These are phyloP conservation scores for Drosophila longiperda DNA, from an alignment of 2,888 invertebrate species.

Conservation along the genomic window DNA sequence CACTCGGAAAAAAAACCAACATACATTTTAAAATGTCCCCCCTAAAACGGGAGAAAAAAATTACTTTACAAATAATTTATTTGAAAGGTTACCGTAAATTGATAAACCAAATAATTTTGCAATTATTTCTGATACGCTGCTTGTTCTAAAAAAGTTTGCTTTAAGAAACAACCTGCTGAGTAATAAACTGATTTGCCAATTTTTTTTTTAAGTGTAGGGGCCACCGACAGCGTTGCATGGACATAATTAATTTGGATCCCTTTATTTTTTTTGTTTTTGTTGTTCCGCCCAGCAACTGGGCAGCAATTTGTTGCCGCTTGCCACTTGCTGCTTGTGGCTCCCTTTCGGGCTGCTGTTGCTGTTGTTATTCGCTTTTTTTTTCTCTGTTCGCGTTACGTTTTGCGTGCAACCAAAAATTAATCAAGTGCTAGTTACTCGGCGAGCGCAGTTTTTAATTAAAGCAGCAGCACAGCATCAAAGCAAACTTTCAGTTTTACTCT, in stretches of 20 bases:
- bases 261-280: constrained; percentile 43
- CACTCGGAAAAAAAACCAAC: neutral
- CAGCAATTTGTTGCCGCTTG: constrained; percentile 64
- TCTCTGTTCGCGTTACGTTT: constrained; percentile 67
- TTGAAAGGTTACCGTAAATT: neutral
- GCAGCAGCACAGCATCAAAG: constrained; percentile 69
- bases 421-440: constrained; percentile 78
- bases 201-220: neutral
- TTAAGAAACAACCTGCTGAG: neutral
- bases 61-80: neutral
- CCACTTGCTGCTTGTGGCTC: constrained; percentile 44
- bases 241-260: constrained; percentile 79
- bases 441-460: constrained; percentile 77
- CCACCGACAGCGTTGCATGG: constrained; percentile 72
- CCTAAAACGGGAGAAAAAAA: neutral
- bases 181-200: neutral
- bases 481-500: constrained; percentile 52
- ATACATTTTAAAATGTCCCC: neutral
- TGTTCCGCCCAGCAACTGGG: constrained; percentile 51
- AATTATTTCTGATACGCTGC: neutral
- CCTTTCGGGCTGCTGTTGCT: constrained; percentile 30
- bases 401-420: constrained; percentile 81
- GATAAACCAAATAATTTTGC: no score
- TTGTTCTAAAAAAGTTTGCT: neutral
- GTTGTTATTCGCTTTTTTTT: constrained; percentile 34